Percentiles rank a stretch among this genome's conserved stretches.
These are phyloP conservation scores for Agelas oroides DNA, from an alignment of 37 sponge, comb jelly and placozoan species.

Conservation along the genomic window DNA sequence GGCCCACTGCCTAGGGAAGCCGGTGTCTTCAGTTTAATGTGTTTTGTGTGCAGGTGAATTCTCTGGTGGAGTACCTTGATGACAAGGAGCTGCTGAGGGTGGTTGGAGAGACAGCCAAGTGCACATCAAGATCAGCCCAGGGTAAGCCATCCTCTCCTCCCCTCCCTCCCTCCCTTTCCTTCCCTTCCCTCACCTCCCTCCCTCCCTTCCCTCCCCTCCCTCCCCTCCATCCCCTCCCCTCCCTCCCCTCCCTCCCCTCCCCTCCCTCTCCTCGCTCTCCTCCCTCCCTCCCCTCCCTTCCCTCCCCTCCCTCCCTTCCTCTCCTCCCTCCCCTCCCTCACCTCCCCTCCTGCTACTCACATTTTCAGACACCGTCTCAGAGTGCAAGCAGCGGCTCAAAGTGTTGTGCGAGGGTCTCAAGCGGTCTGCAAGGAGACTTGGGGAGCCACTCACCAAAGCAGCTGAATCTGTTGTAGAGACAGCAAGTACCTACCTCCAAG, in stretches of 20 bases:
- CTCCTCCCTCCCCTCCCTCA: no score
- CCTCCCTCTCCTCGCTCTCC: not conserved
- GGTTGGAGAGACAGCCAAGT: not conserved
- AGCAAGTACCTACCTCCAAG: constrained; percentile 18
- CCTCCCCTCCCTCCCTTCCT: not conserved
- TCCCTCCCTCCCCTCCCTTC: no score
- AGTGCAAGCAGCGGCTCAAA: constrained; percentile 9
- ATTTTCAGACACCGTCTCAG: no score
- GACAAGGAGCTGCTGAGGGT: constrained; percentile 36
- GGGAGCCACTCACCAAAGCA: constrained; percentile 7
- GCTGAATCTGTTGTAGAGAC: constrained; percentile 4
- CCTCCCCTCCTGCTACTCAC: no score
- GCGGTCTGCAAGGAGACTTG: not conserved
- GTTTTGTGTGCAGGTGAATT: not conserved
- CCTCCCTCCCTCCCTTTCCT: no score
- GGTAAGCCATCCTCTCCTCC: no score
- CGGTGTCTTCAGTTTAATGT: no score
- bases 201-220: not conserved
- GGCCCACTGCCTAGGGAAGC: no score
- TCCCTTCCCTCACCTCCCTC: not conserved
- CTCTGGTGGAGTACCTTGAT: constrained; percentile 30
- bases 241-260: no score
- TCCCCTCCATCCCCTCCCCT: no score
- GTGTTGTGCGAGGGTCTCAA: not conserved
- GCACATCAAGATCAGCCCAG: no score